Evolutionary conservation across 2,113 vertebrate species (phyloP).

Genomic region (Nansenia antarctica): DNA sequence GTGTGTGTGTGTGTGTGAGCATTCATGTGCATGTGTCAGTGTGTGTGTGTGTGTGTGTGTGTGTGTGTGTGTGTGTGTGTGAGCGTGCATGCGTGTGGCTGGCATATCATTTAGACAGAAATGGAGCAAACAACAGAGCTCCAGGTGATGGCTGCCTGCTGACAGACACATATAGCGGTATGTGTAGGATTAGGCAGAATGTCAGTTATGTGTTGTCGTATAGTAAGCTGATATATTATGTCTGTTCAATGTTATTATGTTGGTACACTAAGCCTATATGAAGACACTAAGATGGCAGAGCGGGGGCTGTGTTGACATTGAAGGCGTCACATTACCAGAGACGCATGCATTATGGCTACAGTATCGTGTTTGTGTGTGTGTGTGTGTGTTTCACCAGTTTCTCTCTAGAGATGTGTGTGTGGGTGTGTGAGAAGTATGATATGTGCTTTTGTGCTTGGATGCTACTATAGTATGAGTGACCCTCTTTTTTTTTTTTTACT

Average conservation of each 20-base stretch:
- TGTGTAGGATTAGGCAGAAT: background rate
- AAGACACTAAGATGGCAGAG: conserved; percentile 67
- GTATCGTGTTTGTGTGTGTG: background rate
- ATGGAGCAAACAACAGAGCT: too few relatives aligned
- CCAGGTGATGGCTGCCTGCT: too few relatives aligned
- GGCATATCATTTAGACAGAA: too few relatives aligned
- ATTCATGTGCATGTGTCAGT: too few relatives aligned
- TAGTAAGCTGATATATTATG: conserved; percentile 61
- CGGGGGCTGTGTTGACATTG: too few relatives aligned
- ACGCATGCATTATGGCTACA: background rate
- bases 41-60: too few relatives aligned
- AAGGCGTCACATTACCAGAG: conserved; percentile 17
- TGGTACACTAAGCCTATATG: conserved; percentile 45
- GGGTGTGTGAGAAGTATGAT: background rate
- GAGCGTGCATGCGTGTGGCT: too few relatives aligned
- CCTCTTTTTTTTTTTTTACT: too few relatives aligned
- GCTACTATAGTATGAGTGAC: too few relatives aligned
- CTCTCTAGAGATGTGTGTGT: background rate
- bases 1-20: too few relatives aligned
- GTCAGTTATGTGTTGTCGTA: conserved; percentile 47
- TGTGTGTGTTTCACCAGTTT: background rate
- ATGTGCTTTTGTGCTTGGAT: background rate
- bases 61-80: too few relatives aligned
- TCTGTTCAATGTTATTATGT: conserved; percentile 51
- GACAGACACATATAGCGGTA: background rate